These are phyloP conservation scores for Platycnemis pennipes DNA, from an alignment of 2,888 invertebrate genomes.

Conservation along the genomic window DNA sequence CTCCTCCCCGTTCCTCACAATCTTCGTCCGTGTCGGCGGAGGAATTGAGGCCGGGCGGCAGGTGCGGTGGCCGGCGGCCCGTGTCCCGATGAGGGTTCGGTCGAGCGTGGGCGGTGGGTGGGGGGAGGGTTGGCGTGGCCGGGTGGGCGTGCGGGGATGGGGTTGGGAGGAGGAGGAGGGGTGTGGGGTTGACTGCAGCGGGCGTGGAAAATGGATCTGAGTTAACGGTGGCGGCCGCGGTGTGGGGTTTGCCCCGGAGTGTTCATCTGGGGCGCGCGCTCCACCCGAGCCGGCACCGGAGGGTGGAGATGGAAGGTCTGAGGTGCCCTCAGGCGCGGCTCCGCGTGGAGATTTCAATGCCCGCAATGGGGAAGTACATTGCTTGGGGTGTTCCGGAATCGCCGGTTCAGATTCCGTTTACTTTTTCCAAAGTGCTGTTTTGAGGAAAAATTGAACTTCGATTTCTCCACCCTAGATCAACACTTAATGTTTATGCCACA, in stretches of 20 bases:
- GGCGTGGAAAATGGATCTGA: constrained; percentile 55
- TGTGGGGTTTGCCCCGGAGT: background rate
- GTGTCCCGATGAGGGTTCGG: constrained; percentile 52
- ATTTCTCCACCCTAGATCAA: no score
- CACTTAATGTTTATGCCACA: no score
- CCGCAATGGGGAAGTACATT: background rate
- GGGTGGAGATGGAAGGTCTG: background rate
- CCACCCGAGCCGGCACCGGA: background rate
- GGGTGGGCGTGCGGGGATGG: background rate
- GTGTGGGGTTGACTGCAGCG: background rate
- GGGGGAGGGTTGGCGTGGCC: background rate
- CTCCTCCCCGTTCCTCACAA: constrained; percentile 31
- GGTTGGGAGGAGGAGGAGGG: background rate
- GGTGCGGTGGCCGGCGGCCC: constrained; percentile 58
- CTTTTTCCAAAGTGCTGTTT: no score
- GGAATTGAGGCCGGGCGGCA: constrained; percentile 40
- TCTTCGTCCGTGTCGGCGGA: background rate
- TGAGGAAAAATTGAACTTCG: no score
- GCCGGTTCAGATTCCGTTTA: no score
- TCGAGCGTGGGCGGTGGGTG: constrained; percentile 18
- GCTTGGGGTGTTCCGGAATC: no score
- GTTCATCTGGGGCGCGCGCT: constrained; percentile 12
- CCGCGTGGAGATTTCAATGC: background rate
- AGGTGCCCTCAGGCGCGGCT: no score
- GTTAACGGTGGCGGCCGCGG: constrained; percentile 12